Conservation (phyloP, 2,888 invertebrate species). For the Sphaerophoria rueppellii region DNA sequence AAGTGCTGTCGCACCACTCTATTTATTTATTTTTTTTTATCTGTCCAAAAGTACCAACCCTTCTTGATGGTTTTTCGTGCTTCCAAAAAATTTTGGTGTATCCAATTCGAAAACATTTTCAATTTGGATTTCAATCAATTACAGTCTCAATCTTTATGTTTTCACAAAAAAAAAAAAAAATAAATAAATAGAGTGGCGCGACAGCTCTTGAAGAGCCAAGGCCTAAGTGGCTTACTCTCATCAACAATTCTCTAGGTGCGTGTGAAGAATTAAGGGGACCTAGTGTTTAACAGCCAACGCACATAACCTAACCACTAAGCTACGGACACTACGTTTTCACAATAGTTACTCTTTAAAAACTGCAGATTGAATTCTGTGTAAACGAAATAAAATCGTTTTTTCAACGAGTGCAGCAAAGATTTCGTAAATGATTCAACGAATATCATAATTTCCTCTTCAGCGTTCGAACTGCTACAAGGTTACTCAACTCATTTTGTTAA, state of each 20-base stretch:
- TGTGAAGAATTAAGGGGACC: too few relatives aligned
- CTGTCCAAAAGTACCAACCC: conserved; percentile 76
- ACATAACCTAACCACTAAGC: too few relatives aligned
- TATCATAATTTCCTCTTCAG: conserved; percentile 76
- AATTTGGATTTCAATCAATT: conserved; percentile 74
- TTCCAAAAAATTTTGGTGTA: conserved; percentile 80
- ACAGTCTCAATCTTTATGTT: neutral
- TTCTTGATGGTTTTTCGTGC: conserved; percentile 74
- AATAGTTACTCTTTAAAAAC: conserved; percentile 78
- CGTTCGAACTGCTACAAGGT: conserved; percentile 64
- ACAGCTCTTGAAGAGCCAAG: too few relatives aligned
- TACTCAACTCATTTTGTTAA: conserved; percentile 6
- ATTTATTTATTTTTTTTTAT: too few relatives aligned
- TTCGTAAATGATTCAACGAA: conserved; percentile 77
- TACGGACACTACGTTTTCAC: too few relatives aligned
- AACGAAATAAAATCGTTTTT: conserved; percentile 78
- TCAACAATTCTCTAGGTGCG: too few relatives aligned
- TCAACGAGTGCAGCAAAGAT: conserved; percentile 77
- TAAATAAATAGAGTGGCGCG: too few relatives aligned
- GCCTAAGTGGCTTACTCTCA: too few relatives aligned
- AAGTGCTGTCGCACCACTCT: too few relatives aligned
- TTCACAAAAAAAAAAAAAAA: neutral
- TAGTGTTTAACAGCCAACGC: too few relatives aligned
- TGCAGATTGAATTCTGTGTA: conserved; percentile 68
- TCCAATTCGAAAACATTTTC: conserved; percentile 76